A percentile compares a stretch with the other conserved stretches of the same genome.
Conservation (phyloP, 1,140 invertebrate species). For the Neodiprion virginianus region DNA sequence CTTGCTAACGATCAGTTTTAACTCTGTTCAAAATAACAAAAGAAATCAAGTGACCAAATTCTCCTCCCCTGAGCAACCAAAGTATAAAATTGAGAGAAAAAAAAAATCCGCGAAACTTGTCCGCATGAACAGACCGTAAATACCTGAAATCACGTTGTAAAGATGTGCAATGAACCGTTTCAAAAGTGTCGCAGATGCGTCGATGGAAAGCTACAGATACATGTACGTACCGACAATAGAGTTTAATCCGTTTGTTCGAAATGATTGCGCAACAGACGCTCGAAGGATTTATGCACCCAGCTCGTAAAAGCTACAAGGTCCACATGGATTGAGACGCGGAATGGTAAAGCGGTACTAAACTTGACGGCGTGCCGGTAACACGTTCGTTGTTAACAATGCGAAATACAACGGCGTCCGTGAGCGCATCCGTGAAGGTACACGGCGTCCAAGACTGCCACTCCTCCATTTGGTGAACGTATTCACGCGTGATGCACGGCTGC, state of each 20-base stretch:
- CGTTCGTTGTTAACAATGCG: slow-evolving; percentile 43
- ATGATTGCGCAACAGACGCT: not conserved
- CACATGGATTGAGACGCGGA: slow-evolving; percentile 50
- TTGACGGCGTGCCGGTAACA: slow-evolving; percentile 32
- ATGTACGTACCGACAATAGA: not conserved
- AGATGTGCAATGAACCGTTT: too few species aligned
- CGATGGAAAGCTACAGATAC: too few species aligned
- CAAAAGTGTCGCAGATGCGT: too few species aligned
- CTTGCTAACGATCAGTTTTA: too few species aligned
- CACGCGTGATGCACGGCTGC: slow-evolving; percentile 26
- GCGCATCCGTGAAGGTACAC: too few species aligned
- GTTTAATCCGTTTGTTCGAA: not conserved
- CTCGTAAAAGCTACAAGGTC: slow-evolving; percentile 42
- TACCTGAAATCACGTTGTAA: too few species aligned
- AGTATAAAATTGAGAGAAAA: too few species aligned
- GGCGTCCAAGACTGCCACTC: slow-evolving; percentile 12
- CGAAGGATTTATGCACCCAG: slow-evolving; percentile 43
- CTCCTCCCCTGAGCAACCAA: too few species aligned
- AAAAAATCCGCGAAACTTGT: too few species aligned
- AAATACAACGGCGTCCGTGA: slow-evolving; percentile 43
- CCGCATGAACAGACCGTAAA: too few species aligned
- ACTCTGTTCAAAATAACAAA: too few species aligned
- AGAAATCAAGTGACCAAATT: too few species aligned
- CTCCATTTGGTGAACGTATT: slow-evolving; percentile 22
- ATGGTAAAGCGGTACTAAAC: slow-evolving; percentile 49